Evolutionary conservation across 2,888 invertebrate genomes (phyloP), one percentile per base, ranked within the genome.

Genomic region (Neoaliturus tenellus): DNA sequence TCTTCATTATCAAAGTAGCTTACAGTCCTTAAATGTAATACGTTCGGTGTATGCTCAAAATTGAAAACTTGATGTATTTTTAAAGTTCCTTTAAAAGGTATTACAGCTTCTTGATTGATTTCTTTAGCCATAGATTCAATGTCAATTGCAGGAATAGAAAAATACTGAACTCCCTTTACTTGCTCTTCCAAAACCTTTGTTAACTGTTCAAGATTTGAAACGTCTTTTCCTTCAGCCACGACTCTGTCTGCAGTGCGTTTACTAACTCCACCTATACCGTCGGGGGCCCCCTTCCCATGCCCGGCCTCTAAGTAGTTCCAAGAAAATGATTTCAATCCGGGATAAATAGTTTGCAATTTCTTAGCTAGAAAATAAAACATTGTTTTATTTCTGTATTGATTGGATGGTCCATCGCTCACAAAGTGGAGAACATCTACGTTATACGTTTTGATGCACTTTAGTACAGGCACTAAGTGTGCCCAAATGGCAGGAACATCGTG

Each of bases 351-450:
- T 51, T 51, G 51, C 17, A 51, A 12, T 51, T 51, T 6, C 10
- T 8, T 51, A n/a, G 51, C 51, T 51, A 51, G 51, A 51, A 51
- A 51, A 51, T 51, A n/a, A 51, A 51, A 51, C 51, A 51, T 51
- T 51, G 51, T 51, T 51, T 51, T 51, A 17, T 51, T 51, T n/a
- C 51, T 12, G 51, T 51, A 51, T n/a, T 51, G 51, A 51, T 51
- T 51, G 4, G 51, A 51, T 6, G 51, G 51, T 51, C 51, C 10
- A n/a, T 51, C 20, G 20, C 51, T 12, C 4, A 51, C 51, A 4
- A 51, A 51, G 20, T 51, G 51, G n/a, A 51, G 51, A 6, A n/a
- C 17, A n/a, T 17, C 20, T 51, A 51, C n/a, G 17, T 51, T 51
- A n/a, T 51, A 51, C 51, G n/a, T n/a, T 12, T 51, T 51, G 6